Conservation (phyloP, 2,113 vertebrate species). For the Stigmatopora nigra region DNA sequence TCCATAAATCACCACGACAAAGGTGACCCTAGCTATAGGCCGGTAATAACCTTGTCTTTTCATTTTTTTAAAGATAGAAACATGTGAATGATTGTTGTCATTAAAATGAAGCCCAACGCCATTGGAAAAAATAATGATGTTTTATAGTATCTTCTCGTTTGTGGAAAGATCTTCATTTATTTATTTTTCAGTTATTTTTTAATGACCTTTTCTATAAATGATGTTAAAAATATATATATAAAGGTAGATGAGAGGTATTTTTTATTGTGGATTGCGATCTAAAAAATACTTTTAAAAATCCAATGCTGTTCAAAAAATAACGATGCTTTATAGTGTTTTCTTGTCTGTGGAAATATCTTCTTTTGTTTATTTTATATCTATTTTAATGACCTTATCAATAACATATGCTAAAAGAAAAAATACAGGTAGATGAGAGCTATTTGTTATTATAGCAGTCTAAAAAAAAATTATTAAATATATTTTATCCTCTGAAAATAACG, state of each 20-base stretch:
- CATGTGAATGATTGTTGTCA: slow-evolving; percentile 2
- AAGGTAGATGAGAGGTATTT: too few relatives aligned
- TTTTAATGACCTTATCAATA: neutral
- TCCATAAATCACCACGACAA: slow-evolving; percentile 35
- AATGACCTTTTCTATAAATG: neutral
- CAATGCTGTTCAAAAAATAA: neutral
- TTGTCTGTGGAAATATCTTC: neutral
- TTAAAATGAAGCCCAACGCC: neutral
- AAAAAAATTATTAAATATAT: too few relatives aligned
- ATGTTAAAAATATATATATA: neutral
- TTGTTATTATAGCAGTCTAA: too few relatives aligned
- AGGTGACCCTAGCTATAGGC: slow-evolving; percentile 27
- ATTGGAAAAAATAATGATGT: neutral
- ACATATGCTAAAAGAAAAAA: neutral
- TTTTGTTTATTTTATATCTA: neutral
- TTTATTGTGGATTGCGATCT: too few relatives aligned
- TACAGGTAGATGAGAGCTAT: neutral
- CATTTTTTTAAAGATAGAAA: slow-evolving; percentile 8
- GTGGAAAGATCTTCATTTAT: neutral
- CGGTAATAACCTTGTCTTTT: slow-evolving; percentile 4
- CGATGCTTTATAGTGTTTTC: neutral
- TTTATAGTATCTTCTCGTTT: neutral
- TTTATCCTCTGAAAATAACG: too few relatives aligned
- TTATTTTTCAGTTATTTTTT: neutral
- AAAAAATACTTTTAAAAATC: too few relatives aligned